Conservation (phyloP, 30 jellyfish, hydroid and myxozoan genomes). For the Pelagia noctiluca region DNA sequence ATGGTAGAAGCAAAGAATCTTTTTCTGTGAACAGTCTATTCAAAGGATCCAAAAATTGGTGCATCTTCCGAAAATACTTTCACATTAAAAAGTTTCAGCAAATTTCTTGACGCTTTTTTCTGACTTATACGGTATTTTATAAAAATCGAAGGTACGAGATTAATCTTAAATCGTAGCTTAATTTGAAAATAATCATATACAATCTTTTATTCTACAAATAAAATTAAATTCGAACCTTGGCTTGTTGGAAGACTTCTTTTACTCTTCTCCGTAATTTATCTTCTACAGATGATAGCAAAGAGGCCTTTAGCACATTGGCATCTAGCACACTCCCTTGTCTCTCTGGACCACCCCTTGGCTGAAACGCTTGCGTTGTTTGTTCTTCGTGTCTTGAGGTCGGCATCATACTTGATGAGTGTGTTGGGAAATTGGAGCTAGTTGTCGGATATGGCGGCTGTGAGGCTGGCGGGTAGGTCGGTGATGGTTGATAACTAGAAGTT, state of each 20-base stretch:
- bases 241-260: slow-evolving; percentile 84
- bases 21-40: too few species aligned
- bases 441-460: slow-evolving; percentile 65
- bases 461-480: slow-evolving; percentile 37
- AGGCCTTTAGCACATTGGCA: slow-evolving; percentile 69
- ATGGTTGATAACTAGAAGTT: slow-evolving; percentile 50
- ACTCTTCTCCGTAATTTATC: slow-evolving; percentile 90
- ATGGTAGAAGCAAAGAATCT: too few species aligned
- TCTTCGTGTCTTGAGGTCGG: slow-evolving; percentile 48
- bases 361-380: slow-evolving; percentile 41
- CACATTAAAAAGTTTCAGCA: too few species aligned
- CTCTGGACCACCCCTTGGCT: slow-evolving; percentile 55
- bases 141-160: too few species aligned
- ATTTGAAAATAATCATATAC: too few species aligned
- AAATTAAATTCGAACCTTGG: slow-evolving; percentile 87
- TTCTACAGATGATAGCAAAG: slow-evolving; percentile 92
- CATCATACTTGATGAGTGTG: slow-evolving; percentile 10
- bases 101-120: too few species aligned
- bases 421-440: slow-evolving; percentile 8
- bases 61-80: too few species aligned
- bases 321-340: slow-evolving; percentile 80
- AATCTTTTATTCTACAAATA: too few species aligned
- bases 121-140: too few species aligned
- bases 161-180: too few species aligned
- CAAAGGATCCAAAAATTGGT: too few species aligned